A percentile compares a stretch with the other conserved stretches of the same genome.
phyloP scores from a whole-genome alignment of 2,888 invertebrate species.

The Pyrrhia umbra region DNA sequence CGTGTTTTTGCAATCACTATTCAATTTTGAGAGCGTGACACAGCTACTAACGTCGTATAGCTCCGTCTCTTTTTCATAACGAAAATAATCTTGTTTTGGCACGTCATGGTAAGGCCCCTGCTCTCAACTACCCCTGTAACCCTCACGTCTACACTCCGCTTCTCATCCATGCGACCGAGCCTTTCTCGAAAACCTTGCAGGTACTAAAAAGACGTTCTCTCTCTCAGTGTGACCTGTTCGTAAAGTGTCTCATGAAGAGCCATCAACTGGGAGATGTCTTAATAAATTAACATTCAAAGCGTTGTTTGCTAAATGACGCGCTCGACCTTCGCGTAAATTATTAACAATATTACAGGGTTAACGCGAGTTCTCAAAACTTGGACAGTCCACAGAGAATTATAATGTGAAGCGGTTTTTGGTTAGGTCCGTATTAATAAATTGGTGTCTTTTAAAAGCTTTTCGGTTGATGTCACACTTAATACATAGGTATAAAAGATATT shows the following conservation, averaged over 20 bases:
- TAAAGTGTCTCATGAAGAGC: conserved; percentile 27
- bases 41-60: no score
- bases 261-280: conserved; percentile 57
- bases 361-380: conserved; percentile 53
- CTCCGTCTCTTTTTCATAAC: no score
- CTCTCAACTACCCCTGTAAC: no score
- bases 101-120: no score
- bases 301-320: conserved; percentile 57
- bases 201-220: no score
- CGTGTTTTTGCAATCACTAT: no score
- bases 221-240: conserved; percentile 5
- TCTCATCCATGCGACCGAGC: no score
- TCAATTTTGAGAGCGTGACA: no score
- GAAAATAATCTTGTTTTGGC: no score
- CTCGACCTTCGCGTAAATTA: conserved; percentile 63
- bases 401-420: conserved; percentile 41
- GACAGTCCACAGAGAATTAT: conserved; percentile 44
- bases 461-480: conserved; percentile 8
- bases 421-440: conserved; percentile 33
- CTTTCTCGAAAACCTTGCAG: no score
- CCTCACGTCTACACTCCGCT: background rate
- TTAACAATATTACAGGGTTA: conserved; percentile 59
- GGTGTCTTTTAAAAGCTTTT: conserved; percentile 24
- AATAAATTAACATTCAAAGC: conserved; percentile 64
- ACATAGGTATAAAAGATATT: background rate